phyloP scores from a whole-genome alignment of 2,888 invertebrate species.

The Anagyrus pseudococci region DNA sequence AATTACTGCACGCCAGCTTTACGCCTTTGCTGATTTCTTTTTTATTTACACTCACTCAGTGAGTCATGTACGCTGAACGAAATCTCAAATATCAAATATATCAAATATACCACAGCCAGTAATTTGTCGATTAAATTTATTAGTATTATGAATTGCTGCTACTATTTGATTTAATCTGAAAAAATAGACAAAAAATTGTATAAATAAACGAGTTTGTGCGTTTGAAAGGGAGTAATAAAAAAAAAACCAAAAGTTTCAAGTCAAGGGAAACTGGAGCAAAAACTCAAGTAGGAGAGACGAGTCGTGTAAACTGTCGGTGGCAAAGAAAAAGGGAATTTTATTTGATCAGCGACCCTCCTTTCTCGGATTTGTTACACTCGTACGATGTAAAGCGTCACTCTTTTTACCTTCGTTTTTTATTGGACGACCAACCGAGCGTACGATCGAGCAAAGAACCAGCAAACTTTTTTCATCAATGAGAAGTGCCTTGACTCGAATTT shows the following conservation, averaged over 20 bases:
- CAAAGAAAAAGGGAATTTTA: too few relatives aligned
- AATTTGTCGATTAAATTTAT: too few relatives aligned
- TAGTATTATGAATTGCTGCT: too few relatives aligned
- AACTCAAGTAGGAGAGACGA: not conserved
- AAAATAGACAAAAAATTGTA: not conserved
- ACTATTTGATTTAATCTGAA: not conserved
- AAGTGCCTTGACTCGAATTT: not conserved
- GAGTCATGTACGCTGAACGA: too few relatives aligned
- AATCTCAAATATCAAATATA: too few relatives aligned
- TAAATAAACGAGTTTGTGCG: not conserved
- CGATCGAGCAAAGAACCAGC: not conserved
- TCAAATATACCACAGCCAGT: too few relatives aligned
- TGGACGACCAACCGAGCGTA: too few relatives aligned
- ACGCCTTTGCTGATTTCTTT: too few relatives aligned
- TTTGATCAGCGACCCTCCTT: not conserved
- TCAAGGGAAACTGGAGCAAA: not conserved
- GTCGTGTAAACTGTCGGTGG: not conserved
- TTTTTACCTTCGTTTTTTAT: conserved; percentile 10
- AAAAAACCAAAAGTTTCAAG: not conserved
- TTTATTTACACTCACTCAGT: too few relatives aligned
- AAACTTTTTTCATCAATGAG: not conserved
- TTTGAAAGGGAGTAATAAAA: not conserved
- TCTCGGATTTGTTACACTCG: not conserved
- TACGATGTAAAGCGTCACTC: not conserved
- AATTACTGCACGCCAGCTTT: too few relatives aligned